Conservation (phyloP, 1,140 invertebrate genomes). For the Euglossa dilemma region DNA sequence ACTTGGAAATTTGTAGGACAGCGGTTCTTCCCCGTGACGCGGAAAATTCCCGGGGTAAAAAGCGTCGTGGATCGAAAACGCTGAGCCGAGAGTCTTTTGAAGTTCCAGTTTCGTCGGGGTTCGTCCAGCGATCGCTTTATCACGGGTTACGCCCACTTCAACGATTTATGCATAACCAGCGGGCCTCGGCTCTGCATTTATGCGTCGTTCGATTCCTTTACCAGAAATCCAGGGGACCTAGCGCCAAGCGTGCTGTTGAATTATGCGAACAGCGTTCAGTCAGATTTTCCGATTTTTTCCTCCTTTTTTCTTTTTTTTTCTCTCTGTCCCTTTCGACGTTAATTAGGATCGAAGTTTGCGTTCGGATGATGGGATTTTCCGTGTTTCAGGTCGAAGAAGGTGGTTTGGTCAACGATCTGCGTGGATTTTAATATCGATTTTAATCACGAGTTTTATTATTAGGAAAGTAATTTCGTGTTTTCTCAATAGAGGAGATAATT, state of each 20-base stretch:
- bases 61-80: slow-evolving; percentile 40
- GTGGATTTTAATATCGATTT: too few relatives aligned
- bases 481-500: too few relatives aligned
- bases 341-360: background rate
- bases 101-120: slow-evolving; percentile 14
- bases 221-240: background rate
- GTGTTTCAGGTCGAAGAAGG: too few relatives aligned
- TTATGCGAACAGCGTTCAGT: too few relatives aligned
- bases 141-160: background rate
- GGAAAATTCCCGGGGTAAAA: slow-evolving; percentile 29
- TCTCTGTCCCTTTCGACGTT: background rate
- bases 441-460: too few relatives aligned
- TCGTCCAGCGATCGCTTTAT: slow-evolving; percentile 2
- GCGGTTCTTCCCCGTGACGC: slow-evolving; percentile 42
- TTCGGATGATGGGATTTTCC: too few relatives aligned
- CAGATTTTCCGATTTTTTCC: too few relatives aligned
- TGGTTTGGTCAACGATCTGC: too few relatives aligned
- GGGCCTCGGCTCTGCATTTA: background rate
- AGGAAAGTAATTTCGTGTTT: too few relatives aligned
- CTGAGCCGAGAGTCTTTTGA: slow-evolving; percentile 14
- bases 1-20: slow-evolving; percentile 64
- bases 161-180: slow-evolving; percentile 9
- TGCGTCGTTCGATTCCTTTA: background rate
- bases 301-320: background rate
- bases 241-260: too few relatives aligned